These are phyloP conservation scores for Molossus alvarezi DNA, from an alignment of 2,797 vertebrate species.

Conservation along the genomic window DNA sequence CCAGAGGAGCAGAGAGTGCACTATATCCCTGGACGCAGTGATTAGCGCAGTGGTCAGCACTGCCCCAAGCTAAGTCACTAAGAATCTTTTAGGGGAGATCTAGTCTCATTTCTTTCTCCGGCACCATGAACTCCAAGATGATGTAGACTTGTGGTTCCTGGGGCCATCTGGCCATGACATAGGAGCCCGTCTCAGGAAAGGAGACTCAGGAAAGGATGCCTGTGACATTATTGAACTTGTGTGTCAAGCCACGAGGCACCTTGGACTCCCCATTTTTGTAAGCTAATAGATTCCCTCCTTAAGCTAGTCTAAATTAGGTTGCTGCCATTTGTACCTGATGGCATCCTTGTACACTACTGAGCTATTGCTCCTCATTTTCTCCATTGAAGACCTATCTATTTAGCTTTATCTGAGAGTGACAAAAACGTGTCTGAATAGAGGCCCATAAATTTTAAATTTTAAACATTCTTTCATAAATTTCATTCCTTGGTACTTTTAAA, in stretches of 20 bases:
- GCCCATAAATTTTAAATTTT: not conserved
- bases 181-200: not conserved
- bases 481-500: constrained; percentile 8
- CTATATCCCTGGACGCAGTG: too few relatives aligned
- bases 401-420: not conserved
- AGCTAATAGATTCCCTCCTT: not conserved
- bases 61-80: too few relatives aligned
- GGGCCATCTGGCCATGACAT: too few relatives aligned
- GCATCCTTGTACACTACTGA: not conserved
- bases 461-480: not conserved
- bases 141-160: too few relatives aligned
- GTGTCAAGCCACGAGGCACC: not conserved
- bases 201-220: not conserved
- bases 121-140: too few relatives aligned
- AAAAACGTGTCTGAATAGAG: not conserved
- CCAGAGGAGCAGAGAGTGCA: too few relatives aligned
- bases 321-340: not conserved
- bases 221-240: not conserved
- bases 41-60: too few relatives aligned
- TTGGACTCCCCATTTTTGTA: not conserved
- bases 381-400: not conserved
- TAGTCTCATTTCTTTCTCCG: too few relatives aligned
- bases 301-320: not conserved
- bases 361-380: not conserved
- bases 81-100: too few relatives aligned